Evolutionary conservation across 1,140 invertebrate species (phyloP), one percentile per base, ranked within the genome.

Genomic region (Aplysia californica): DNA sequence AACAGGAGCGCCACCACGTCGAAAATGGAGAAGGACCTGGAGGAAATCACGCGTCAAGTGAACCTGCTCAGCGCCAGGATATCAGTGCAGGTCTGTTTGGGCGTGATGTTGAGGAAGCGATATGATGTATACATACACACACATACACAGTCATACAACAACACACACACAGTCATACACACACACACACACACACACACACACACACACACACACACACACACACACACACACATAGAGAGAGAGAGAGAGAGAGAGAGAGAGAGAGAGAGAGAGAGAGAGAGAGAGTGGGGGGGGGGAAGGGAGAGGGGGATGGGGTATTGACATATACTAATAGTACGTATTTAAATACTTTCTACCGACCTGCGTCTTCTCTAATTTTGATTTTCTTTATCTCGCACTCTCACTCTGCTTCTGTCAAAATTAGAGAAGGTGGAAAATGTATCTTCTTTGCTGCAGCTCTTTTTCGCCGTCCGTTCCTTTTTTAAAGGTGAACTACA

Each of bases 21-120:
- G 35, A 84, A 82, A 66, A 41, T 83, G 61, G 83, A 84, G 66
- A 74, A 70, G 29, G 83, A 84, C 38, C 76, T 84, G 56, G 82
- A 83, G 31, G 82, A 86, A 26, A 79, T 86, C 58, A 77, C 74
- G 55, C 69, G 81, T 31, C 79, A 84, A 65, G 68, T 85, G 23
- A 81, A 80, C 33, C 61, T 77, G 2, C 33, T 85, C 38, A 80
- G 76, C 33, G 72, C 81, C 29, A 74, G 82, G 21, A 3, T 72
- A 18, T 39, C 69, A 3, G 73, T 68, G 20, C 77, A 78, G 65
- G 64, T n/a, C n/a, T n/a, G n/a, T n/a, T n/a, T n/a, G n/a, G n/a
- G n/a, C n/a, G n/a, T n/a, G n/a, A n/a, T 78, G 41, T 33, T 33
- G 33, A 65, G 6, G 29, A 39, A 26, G 41, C 15, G 26, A 38